Percentiles rank a stretch among this genome's conserved stretches.
These are phyloP conservation scores for Anoplophora glabripennis DNA, from an alignment of 1,140 invertebrate species.

Conservation along the genomic window DNA sequence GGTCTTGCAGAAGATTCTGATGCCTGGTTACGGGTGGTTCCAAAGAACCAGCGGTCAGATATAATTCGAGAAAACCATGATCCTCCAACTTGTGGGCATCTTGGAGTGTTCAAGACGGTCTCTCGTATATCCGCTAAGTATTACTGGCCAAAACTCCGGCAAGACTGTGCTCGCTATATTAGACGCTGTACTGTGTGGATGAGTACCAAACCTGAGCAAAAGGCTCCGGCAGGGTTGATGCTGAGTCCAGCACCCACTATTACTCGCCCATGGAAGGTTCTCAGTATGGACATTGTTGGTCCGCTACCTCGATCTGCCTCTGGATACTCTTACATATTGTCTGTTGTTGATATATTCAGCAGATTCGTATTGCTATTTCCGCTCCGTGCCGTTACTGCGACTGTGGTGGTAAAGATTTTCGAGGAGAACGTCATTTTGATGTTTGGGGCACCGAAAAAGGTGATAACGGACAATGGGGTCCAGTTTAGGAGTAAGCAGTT, in stretches of 20 bases:
- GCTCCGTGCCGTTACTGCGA: conserved; percentile 10
- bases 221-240: conserved; percentile 14
- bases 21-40: not conserved
- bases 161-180: conserved; percentile 12
- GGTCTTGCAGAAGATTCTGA: not conserved
- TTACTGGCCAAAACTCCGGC: conserved; percentile 20
- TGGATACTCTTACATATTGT: conserved; percentile 14
- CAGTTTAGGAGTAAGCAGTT: conserved; percentile 8
- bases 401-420: not conserved
- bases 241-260: not conserved
- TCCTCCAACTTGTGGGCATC: conserved; percentile 21
- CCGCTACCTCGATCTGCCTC: conserved; percentile 4
- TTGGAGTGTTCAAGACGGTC: conserved; percentile 28
- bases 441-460: conserved; percentile 24
- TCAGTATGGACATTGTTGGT: conserved; percentile 15
- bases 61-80: conserved; percentile 11
- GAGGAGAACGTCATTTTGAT: conserved; percentile 15
- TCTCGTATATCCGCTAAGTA: conserved; percentile 5
- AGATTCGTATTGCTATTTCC: conserved; percentile 21
- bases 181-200: conserved; percentile 4
- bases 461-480: conserved; percentile 12
- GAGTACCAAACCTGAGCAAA: conserved; percentile 16
- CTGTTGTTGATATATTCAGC: conserved; percentile 11
- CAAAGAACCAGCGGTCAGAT: not conserved
- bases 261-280: conserved; percentile 14